These are phyloP conservation scores for Scophthalmus maximus DNA, from an alignment of 2,113 vertebrate genomes.

Conservation along the genomic window DNA sequence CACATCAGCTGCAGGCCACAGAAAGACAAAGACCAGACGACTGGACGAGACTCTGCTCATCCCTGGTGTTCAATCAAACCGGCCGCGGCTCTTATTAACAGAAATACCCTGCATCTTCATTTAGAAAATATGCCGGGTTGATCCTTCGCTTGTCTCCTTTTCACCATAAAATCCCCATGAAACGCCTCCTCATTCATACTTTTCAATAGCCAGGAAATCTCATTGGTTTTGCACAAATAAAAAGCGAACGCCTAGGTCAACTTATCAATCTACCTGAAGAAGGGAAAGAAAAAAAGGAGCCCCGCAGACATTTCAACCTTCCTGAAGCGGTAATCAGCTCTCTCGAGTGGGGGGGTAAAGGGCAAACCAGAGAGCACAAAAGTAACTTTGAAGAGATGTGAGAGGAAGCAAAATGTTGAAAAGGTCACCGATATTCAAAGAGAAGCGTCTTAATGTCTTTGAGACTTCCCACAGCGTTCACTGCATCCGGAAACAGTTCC, in stretches of 20 bases:
- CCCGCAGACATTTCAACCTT: conserved; percentile 28
- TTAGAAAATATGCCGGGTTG: conserved; percentile 3
- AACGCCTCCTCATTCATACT: conserved; percentile 50
- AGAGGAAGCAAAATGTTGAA: conserved; percentile 21
- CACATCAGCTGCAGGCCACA: background rate
- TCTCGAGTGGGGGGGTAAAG: conserved; percentile 28
- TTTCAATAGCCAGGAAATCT: conserved; percentile 30
- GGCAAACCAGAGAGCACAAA: conserved; percentile 25
- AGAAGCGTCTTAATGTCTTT: conserved; percentile 33
- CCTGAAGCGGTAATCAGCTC: conserved; percentile 48
- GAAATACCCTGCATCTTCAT: background rate
- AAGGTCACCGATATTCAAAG: conserved; percentile 35
- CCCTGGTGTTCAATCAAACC: background rate
- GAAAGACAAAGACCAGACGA: background rate
- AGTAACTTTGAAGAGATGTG: conserved; percentile 29
- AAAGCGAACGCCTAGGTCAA: conserved; percentile 39
- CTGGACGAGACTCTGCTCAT: background rate
- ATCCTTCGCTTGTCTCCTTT: background rate
- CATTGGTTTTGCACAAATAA: conserved; percentile 17
- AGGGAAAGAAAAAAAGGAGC: conserved; percentile 31
- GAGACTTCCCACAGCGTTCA: conserved; percentile 1
- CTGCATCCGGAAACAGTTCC: conserved; percentile 15
- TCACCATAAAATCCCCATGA: conserved; percentile 17
- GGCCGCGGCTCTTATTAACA: background rate
- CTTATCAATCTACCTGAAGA: conserved; percentile 48